A percentile compares a stretch with the other conserved stretches of the same genome.
Conservation (phyloP, 2,888 invertebrate genomes). For the Rhamnusium bicolor region DNA sequence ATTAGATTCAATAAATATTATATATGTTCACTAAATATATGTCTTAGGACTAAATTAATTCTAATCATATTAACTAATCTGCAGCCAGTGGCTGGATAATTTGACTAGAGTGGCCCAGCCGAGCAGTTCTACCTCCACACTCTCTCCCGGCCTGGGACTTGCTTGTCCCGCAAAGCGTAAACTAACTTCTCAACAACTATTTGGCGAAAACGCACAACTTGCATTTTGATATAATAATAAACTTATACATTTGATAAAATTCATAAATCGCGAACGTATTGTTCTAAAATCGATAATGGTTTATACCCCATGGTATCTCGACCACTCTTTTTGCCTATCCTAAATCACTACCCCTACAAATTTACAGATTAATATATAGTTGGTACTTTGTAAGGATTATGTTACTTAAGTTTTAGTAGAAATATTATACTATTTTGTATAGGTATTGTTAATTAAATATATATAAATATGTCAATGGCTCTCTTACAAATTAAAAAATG, state of each 20-base stretch:
- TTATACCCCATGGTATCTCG: conserved; percentile 56
- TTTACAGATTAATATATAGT: conserved; percentile 73
- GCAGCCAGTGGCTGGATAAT: conserved; percentile 70
- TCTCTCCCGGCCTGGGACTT: conserved; percentile 61
- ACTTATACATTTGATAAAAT: conserved; percentile 70
- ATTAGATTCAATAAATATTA: conserved; percentile 71
- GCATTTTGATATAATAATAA: conserved; percentile 68
- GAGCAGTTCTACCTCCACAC: conserved; percentile 54
- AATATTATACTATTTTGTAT: conserved; percentile 69
- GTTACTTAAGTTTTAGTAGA: conserved; percentile 70
- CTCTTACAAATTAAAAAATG: conserved; percentile 56
- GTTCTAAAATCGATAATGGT: conserved; percentile 69
- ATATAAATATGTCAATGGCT: conserved; percentile 66
- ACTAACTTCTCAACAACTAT: conserved; percentile 71
- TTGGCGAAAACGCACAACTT: conserved; percentile 69
- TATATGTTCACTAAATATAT: conserved; percentile 69
- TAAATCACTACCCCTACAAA: conserved; percentile 65
- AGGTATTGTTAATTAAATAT: conserved; percentile 67
- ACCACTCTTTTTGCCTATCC: conserved; percentile 60
- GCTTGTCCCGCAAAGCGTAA: conserved; percentile 67
- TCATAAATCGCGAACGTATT: conserved; percentile 68
- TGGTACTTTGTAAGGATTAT: conserved; percentile 79
- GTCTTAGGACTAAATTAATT: conserved; percentile 66
- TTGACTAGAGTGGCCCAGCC: conserved; percentile 72
- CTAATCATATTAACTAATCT: conserved; percentile 70